These are phyloP conservation scores for Thaumetopoea pityocampa DNA, from an alignment of 1,140 invertebrate species.

Conservation along the genomic window DNA sequence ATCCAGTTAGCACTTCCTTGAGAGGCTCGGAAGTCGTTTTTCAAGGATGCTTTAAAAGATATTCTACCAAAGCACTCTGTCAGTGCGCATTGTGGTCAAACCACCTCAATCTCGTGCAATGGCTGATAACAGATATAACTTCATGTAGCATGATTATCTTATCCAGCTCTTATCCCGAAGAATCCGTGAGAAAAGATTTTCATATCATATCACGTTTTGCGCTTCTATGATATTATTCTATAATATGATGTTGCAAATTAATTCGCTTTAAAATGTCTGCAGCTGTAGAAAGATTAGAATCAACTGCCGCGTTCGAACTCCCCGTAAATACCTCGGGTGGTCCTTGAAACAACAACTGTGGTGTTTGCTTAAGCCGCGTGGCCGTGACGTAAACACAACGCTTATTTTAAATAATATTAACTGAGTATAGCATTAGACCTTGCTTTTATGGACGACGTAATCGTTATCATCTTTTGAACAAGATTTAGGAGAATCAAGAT, in stretches of 20 bases:
- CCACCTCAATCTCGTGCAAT: no score
- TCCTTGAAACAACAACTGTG: constrained; percentile 13
- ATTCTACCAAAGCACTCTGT: no score
- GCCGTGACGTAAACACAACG: constrained; percentile 6
- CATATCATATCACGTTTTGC: no score
- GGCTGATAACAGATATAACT: no score
- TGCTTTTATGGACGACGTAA: constrained; percentile 1
- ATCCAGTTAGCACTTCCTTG: no score
- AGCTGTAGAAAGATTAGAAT: constrained; percentile 7
- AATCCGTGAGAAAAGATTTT: no score
- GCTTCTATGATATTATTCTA: no score
- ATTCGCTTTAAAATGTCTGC: background rate
- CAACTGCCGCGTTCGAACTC: constrained; percentile 4
- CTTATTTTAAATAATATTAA: background rate
- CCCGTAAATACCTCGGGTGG: constrained; percentile 5
- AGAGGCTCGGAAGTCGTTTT: no score
- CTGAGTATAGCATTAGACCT: background rate
- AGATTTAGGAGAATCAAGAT: background rate
- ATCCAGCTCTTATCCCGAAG: no score
- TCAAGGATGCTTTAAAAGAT: no score
- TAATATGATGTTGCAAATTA: background rate
- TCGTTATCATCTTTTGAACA: background rate
- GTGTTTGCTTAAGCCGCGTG: constrained; percentile 6
- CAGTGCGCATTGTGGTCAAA: no score
- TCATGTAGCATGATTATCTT: no score